A percentile compares a stretch with the other conserved stretches of the same genome.
These are phyloP conservation scores for Eptatretus burgeri DNA, from an alignment of 2,113 vertebrate species.

Conservation along the genomic window DNA sequence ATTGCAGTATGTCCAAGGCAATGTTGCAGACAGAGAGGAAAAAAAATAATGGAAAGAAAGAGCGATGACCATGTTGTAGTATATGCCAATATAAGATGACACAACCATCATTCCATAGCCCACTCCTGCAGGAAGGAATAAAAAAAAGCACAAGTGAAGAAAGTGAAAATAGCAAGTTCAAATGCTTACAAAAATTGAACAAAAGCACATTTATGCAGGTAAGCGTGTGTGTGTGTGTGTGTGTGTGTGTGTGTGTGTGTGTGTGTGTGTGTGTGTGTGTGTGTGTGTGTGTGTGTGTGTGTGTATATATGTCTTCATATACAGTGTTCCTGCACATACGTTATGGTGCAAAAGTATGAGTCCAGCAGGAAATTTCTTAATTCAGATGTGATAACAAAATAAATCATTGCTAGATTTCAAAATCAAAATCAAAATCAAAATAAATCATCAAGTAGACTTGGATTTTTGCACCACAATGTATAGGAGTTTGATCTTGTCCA, in stretches of 20 bases:
- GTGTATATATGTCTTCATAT: too few species aligned
- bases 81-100: conserved; percentile 88
- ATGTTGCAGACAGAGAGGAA: conserved; percentile 57
- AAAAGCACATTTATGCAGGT: background rate
- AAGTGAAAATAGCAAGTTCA: background rate
- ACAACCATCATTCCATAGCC: conserved; percentile 99
- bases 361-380: too few species aligned
- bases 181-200: background rate
- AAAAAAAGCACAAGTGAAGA: conserved; percentile 11
- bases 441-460: too few species aligned
- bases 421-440: too few species aligned
- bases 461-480: too few species aligned
- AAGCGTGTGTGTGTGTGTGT: background rate
- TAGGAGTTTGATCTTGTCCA: too few species aligned
- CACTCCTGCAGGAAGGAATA: conserved; percentile 30
- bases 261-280: background rate
- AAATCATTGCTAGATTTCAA: too few species aligned
- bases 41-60: conserved; percentile 99
- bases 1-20: conserved; percentile 93
- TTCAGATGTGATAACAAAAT: too few species aligned
- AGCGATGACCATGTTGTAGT: conserved; percentile 97
- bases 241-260: background rate
- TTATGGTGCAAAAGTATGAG: too few species aligned
- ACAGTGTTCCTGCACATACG: too few species aligned
- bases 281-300: too few species aligned